Base-by-base conservation (phyloP, 2,113 vertebrate genomes). In the Microcebus ravelobensis region DNA sequence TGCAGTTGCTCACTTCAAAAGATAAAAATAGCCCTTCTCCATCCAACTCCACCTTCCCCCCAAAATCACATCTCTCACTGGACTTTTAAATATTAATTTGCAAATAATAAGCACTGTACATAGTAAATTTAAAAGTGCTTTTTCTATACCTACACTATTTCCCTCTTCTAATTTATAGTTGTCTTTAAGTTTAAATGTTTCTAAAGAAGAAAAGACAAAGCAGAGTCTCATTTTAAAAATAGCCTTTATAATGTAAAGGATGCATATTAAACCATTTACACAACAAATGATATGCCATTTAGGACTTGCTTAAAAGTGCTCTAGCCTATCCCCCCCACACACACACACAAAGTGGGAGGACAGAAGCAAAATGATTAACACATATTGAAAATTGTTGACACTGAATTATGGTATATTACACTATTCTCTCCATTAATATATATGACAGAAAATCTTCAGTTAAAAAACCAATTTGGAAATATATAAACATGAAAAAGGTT, bases 121-220 rank as follows among this genome's bases (percentile, higher is more conserved):
- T 2, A 36, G 23, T 50, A 70, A 59, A 90, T 71, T 87, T 91
- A 68, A 83, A 86, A 88, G 34, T 68, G 34, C 1, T 70, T 8
- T 79, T 94, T 36, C 18, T 63, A 31, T 61, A 70, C 34, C 6
- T 76, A 85, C 6, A 18, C 11, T 63, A 36, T 25, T 73, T 59
- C 29, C 23, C n/a, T 57, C 42, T 67, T 74, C 8, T 59, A 68
- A 77, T 25, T 73, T 67, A 71, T 14, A 79, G 50, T 42, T 71
- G 11, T n/a, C 45, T 92, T 59, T 70, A 52, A 86, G 23, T 9
- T 52, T 59, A 55, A 71, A 77, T 82, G 59, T 83, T 86, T 90
- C 39, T 88, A 83, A 57, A 52, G 12, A 68, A 87, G 39, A 88
- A 79, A 76, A 80, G n/a, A 81, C 67, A 87, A 94, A 94, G 8